Conservation (phyloP, 1,140 invertebrate genomes). For the Drosophila guanche region DNA sequence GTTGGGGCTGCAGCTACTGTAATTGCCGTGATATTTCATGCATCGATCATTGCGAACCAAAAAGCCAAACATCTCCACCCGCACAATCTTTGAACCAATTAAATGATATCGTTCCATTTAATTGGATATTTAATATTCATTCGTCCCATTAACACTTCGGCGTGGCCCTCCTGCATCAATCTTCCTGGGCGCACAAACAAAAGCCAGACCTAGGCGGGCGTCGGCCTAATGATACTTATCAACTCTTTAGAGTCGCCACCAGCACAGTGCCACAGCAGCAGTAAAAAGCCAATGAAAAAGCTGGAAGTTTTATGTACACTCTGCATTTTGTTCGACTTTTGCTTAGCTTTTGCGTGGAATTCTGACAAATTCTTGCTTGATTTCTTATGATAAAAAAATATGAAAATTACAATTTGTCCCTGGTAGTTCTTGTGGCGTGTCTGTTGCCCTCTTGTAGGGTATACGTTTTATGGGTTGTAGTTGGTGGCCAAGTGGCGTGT, state of each 20-base stretch:
- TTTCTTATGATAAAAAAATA: too few relatives aligned
- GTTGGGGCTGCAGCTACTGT: constrained; percentile 31
- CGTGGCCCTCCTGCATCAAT: constrained; percentile 35
- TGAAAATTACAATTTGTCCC: too few relatives aligned
- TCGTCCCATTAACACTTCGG: constrained; percentile 35
- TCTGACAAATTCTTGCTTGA: too few relatives aligned
- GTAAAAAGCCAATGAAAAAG: background rate
- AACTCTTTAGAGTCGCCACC: constrained; percentile 42
- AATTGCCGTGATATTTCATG: constrained; percentile 78
- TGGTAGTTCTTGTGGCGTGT: too few relatives aligned
- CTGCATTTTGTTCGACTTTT: too few relatives aligned
- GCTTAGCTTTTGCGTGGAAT: too few relatives aligned
- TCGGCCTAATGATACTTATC: constrained; percentile 67
- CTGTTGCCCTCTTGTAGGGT: too few relatives aligned
- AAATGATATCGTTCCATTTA: constrained; percentile 40
- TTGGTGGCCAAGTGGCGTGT: constrained; percentile 39
- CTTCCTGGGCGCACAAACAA: constrained; percentile 21
- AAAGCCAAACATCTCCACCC: constrained; percentile 22
- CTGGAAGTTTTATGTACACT: too few relatives aligned
- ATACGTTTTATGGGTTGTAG: constrained; percentile 50
- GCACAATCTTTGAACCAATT: constrained; percentile 23
- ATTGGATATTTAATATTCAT: constrained; percentile 51
- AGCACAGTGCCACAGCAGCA: background rate
- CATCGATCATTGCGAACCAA: constrained; percentile 55
- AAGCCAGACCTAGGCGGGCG: constrained; percentile 21